Base-by-base conservation (phyloP, 2,888 invertebrate species). In the Pasiphila rectangulata region DNA sequence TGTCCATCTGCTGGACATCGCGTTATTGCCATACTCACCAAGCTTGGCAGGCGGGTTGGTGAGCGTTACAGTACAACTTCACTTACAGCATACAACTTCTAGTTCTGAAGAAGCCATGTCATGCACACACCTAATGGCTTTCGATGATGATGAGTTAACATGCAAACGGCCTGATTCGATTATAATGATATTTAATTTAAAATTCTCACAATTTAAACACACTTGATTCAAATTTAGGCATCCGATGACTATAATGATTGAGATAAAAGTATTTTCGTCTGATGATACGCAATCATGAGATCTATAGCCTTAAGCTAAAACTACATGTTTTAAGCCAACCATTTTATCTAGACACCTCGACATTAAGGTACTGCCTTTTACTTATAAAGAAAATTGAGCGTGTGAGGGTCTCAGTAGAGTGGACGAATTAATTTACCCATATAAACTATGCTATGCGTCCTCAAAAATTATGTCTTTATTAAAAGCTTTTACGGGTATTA, bases 401-500 rank as follows among this genome's bases (percentile, higher is more conserved):
- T 17, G 45, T 13, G 42, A 39, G 59, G 69, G 21, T 73, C 79
- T 55, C 20, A 15, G 39, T 64, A 57, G 3, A 40, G 39, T 75
- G 70, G 78, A 51, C 40, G 41, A 37, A 53, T 61, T 53, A 66
- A 56, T 60, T 55, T 57, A 47, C 54, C 55, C 54, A 66, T 66
- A 69, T 71, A 73, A 72, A 71, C n/a, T n/a, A n/a, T n/a, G n/a
- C 67, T 59, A 53, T 61, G 55, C 63, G 66, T 59, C 63, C 56
- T 71, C 67, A 64, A 70, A 74, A 78, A 77, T 75, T 76, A 81
- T 79, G 77, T 75, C 78, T 81, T 74, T 77, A 80, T 83, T 75
- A 75, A 63, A 32, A 72, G 61, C 64, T 63, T 77, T 83, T 76
- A 80, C 57, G 60, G 65, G 72, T 69, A 75, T 76, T 69, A 72